These are phyloP conservation scores for Stegastes partitus DNA, from an alignment of 2,113 vertebrate genomes.

Conservation along the genomic window DNA sequence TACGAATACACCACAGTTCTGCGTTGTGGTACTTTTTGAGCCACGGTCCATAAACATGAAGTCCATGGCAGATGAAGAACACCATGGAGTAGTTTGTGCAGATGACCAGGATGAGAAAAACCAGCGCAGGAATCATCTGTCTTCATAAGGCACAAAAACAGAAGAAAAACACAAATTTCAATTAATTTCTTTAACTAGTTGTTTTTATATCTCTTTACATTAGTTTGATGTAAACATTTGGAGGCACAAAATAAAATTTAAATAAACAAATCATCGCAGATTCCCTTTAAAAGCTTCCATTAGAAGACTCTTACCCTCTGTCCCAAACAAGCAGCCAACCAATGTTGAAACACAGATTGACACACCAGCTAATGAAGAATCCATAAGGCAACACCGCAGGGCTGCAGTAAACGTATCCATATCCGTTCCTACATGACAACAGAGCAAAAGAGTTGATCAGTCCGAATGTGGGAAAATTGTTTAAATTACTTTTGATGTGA, in stretches of 20 bases:
- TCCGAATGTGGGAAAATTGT: neutral
- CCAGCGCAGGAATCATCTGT: conserved; percentile 73
- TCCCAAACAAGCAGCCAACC: conserved; percentile 85
- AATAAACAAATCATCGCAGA: neutral
- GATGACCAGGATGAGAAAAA: conserved; percentile 84
- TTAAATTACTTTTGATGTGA: neutral
- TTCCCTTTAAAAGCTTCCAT: neutral
- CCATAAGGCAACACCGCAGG: conserved; percentile 80
- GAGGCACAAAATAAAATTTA: too few species aligned
- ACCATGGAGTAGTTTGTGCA: conserved; percentile 81
- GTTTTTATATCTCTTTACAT: neutral
- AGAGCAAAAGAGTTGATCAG: neutral
- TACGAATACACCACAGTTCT: conserved; percentile 87
- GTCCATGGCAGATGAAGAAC: conserved; percentile 81
- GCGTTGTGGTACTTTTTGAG: conserved; percentile 82
- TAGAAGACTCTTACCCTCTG: conserved; percentile 72
- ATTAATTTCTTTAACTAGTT: neutral
- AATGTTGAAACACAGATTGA: conserved; percentile 81
- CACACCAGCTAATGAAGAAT: conserved; percentile 82
- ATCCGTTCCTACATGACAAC: conserved; percentile 69
- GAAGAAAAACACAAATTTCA: neutral
- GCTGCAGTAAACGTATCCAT: conserved; percentile 83
- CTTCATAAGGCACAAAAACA: conserved; percentile 34
- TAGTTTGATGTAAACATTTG: neutral
- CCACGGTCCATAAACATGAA: conserved; percentile 82